A percentile compares a stretch with the other conserved stretches of the same genome.
Conservation (phyloP, 2,888 invertebrate genomes). For the Hirudinaria manillensis region DNA sequence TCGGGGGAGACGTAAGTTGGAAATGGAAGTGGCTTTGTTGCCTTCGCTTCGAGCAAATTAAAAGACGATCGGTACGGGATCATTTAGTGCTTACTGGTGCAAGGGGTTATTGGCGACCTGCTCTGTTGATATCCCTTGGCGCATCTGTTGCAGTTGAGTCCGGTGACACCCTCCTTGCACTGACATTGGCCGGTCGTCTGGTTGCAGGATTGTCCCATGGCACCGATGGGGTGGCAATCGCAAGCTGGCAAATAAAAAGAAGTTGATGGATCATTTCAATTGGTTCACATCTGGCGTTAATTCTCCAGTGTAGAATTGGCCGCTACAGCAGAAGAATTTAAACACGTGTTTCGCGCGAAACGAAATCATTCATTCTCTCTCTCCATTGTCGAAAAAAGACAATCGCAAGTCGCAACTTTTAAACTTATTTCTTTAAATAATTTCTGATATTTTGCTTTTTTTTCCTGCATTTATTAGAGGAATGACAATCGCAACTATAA, state of each 20-base stretch:
- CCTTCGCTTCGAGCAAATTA: too few relatives aligned
- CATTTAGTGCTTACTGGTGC: constrained; percentile 52
- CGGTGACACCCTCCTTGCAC: constrained; percentile 97
- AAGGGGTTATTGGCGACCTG: constrained; percentile 92
- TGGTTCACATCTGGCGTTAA: constrained; percentile 10
- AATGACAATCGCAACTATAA: too few relatives aligned
- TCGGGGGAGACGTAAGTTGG: too few relatives aligned
- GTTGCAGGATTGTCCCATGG: constrained; percentile 94
- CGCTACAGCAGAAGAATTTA: neutral
- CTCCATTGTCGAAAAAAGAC: too few relatives aligned
- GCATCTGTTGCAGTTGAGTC: constrained; percentile 93
- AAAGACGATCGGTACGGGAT: too few relatives aligned
- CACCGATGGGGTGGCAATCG: constrained; percentile 96
- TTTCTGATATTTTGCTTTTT: too few relatives aligned
- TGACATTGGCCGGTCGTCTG: constrained; percentile 97
- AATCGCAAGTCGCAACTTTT: too few relatives aligned
- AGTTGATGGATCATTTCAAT: neutral
- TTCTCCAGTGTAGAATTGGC: neutral
- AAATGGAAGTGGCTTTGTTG: too few relatives aligned
- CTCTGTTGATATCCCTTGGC: constrained; percentile 96
- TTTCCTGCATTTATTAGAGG: too few relatives aligned
- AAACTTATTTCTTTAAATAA: too few relatives aligned
- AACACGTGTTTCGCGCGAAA: too few relatives aligned
- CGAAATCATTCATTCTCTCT: too few relatives aligned
- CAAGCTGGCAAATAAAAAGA: constrained; percentile 66